Conservation (phyloP, 2,113 vertebrate species). For the Notarius quadriscutis region DNA sequence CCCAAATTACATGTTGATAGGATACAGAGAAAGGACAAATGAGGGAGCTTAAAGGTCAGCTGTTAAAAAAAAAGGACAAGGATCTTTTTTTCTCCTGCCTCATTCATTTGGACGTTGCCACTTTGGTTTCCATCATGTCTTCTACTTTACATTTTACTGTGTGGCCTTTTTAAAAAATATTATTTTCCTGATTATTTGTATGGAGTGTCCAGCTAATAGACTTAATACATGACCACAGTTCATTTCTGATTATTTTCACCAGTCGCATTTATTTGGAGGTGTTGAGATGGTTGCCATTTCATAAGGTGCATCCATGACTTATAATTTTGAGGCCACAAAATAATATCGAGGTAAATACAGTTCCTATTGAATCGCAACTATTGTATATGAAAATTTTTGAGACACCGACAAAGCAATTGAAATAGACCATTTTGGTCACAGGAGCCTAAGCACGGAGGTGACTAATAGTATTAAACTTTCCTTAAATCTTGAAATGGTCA, state of each 20-base stretch:
- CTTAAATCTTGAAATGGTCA: not conserved
- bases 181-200: not conserved
- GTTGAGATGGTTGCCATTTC: too few species aligned
- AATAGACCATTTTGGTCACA: not conserved
- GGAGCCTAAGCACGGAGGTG: not conserved
- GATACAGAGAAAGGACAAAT: slow-evolving; percentile 43
- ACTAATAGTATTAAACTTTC: not conserved
- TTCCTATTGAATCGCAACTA: not conserved
- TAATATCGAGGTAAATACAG: not conserved
- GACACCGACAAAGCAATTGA: not conserved
- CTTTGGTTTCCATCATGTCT: not conserved
- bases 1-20: slow-evolving; percentile 56
- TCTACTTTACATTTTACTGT: not conserved
- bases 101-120: not conserved
- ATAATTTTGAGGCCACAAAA: not conserved
- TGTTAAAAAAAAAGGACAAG: not conserved
- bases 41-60: slow-evolving; percentile 38
- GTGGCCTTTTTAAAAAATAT: not conserved
- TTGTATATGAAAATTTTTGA: not conserved
- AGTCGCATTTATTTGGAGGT: not conserved
- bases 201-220: not conserved
- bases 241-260: not conserved
- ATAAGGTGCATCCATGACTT: not conserved
- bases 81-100: not conserved
- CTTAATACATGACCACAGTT: not conserved